phyloP scores from a whole-genome alignment of 2,888 invertebrate genomes.

The Seira musarum region DNA sequence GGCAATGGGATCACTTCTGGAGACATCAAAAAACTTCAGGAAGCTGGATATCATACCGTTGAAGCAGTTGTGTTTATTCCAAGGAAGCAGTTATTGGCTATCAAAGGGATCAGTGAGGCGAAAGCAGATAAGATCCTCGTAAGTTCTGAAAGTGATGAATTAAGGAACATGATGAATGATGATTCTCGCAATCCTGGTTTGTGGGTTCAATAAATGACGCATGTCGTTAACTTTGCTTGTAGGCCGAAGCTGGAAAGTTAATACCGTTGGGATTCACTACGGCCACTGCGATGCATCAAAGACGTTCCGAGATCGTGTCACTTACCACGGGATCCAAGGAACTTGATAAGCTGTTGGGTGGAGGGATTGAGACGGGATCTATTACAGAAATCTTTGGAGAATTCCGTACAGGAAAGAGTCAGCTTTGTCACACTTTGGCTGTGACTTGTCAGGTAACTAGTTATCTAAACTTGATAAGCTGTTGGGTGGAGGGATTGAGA shows the following conservation, averaged over 20 bases:
- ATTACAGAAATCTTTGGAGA: conserved; percentile 90
- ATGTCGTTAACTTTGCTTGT: conserved; percentile 19
- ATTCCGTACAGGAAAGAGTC: not conserved
- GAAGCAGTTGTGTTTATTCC: conserved; percentile 97
- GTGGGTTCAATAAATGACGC: too few species aligned
- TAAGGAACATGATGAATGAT: not conserved
- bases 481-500: conserved; percentile 85
- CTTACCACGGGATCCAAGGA: conserved; percentile 77
- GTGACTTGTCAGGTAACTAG: conserved; percentile 83
- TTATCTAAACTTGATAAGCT: conserved; percentile 83
- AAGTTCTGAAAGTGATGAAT: conserved; percentile 62
- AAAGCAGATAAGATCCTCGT: conserved; percentile 95
- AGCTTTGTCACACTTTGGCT: conserved; percentile 39
- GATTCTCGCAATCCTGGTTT: not conserved
- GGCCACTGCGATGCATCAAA: conserved; percentile 96
- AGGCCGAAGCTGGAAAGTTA: conserved; percentile 89
- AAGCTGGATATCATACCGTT: conserved; percentile 94
- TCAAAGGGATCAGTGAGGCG: conserved; percentile 97
- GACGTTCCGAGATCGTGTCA: conserved; percentile 91
- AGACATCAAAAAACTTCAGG: conserved; percentile 94
- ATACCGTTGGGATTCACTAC: conserved; percentile 99
- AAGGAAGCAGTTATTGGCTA: conserved; percentile 88
- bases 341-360: conserved; percentile 83
- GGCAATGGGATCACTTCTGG: conserved; percentile 91
- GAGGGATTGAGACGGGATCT: conserved; percentile 87